Evolutionary conservation across 1,140 invertebrate genomes (phyloP), one percentile per base, ranked within the genome.

Genomic region (Choristoneura fumiferana): DNA sequence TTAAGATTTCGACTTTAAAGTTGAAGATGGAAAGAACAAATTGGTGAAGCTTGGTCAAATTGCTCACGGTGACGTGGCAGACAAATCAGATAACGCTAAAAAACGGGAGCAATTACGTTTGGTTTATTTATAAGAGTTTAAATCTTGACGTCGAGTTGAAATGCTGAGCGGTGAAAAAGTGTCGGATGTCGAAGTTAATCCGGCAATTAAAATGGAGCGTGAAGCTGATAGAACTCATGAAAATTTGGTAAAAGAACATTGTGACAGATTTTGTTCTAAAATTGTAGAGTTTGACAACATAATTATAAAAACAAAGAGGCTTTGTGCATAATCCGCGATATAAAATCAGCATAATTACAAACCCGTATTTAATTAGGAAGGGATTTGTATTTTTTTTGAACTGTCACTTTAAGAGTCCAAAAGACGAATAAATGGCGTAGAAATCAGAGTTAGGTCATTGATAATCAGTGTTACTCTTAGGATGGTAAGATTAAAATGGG

Each of bases 191-290:
- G 43, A 70, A 53, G 38, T 33, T 77, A 76, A 81, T 81, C 78
- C 61, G 65, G 74, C 78, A 84, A 84, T 84, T 84, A 80, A 74
- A 82, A 76, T 77, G 73, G 57, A 77, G 75, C 70, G 36, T 69
- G 58, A 71, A 49, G 54, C 61, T 18, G 40, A 55, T 58, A 35
- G 37, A 59, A 52, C 56, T 75, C 65, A 73, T 78, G 76, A 69
- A 73, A 66, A 67, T 72, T 54, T 49, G 52, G 29, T 14, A 49
- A 54, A 63, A 45, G 29, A 59, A 55, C n/a, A n/a, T n/a, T n/a
- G n/a, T n/a, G n/a, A n/a, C 6, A 2, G 22, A 29, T 39, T 54
- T 54, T 60, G 58, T 52, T 33, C 35, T 29, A 3, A 29, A 29
- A 29, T 29, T 29, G 22, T 29, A 3, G 22, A 29, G n/a, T n/a